These are phyloP conservation scores for Sebastes alutus DNA, from an alignment of 2,797 vertebrate species.

Conservation along the genomic window DNA sequence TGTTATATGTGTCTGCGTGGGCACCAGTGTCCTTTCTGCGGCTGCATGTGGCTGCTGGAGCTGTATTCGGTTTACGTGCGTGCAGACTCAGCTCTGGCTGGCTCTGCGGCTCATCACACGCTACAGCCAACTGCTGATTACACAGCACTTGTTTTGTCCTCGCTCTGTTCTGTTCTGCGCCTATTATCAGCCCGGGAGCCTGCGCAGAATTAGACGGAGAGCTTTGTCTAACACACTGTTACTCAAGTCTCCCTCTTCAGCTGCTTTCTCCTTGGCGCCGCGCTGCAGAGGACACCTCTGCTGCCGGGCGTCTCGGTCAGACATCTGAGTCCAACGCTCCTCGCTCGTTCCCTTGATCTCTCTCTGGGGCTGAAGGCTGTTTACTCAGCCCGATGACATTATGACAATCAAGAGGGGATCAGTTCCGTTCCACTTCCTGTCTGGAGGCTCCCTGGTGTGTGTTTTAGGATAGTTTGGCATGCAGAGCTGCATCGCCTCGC, in stretches of 20 bases:
- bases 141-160: slow-evolving; percentile 75
- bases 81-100: slow-evolving; percentile 52
- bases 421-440: slow-evolving; percentile 61
- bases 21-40: not conserved
- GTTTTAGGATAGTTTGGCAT: slow-evolving; percentile 32
- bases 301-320: not conserved
- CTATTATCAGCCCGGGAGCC: slow-evolving; percentile 58
- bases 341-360: slow-evolving; percentile 16
- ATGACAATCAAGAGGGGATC: slow-evolving; percentile 58
- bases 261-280: slow-evolving; percentile 23
- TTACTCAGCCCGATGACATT: slow-evolving; percentile 59
- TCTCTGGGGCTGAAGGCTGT: slow-evolving; percentile 39
- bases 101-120: slow-evolving; percentile 58
- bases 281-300: slow-evolving; percentile 26
- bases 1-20: not conserved
- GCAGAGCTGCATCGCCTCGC: slow-evolving; percentile 12
- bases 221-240: slow-evolving; percentile 50
- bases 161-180: slow-evolving; percentile 50
- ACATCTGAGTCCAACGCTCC: slow-evolving; percentile 1
- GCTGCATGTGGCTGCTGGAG: not conserved
- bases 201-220: slow-evolving; percentile 39
- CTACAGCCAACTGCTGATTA: slow-evolving; percentile 68
- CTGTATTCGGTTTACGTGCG: not conserved
- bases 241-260: slow-evolving; percentile 41
- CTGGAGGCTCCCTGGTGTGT: slow-evolving; percentile 51